phyloP scores from a whole-genome alignment of 92 coral and sea anemone genomes.

The Bergia puertoricense region DNA sequence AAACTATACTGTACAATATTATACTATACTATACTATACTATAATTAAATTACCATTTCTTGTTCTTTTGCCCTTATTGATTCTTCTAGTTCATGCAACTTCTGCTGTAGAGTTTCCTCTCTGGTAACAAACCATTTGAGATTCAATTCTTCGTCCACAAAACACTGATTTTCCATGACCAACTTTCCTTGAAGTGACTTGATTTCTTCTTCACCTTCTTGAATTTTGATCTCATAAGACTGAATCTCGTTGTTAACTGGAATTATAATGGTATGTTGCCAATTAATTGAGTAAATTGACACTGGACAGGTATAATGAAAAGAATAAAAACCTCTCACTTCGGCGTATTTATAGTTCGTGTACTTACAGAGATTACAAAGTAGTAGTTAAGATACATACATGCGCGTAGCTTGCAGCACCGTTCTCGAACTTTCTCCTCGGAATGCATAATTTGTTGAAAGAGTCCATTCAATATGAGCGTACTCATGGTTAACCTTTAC shows the following conservation, averaged over 20 bases:
- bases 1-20: too few relatives aligned
- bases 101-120: conserved; percentile 55
- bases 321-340: background rate
- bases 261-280: background rate
- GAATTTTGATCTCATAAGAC: conserved; percentile 56
- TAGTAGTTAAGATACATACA: conserved; percentile 50
- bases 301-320: background rate
- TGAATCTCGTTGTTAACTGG: conserved; percentile 85
- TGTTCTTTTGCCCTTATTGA: conserved; percentile 36
- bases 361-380: conserved; percentile 19
- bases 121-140: conserved; percentile 80
- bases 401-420: conserved; percentile 77
- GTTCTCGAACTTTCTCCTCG: conserved; percentile 86
- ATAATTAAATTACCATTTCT: conserved; percentile 52
- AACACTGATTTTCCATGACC: conserved; percentile 76
- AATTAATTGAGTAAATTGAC: background rate
- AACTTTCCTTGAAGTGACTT: conserved; percentile 79
- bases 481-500: conserved; percentile 53
- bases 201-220: conserved; percentile 78
- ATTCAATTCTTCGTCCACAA: conserved; percentile 88
- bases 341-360: background rate
- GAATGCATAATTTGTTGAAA: conserved; percentile 93
- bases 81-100: conserved; percentile 59
- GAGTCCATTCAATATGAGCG: conserved; percentile 66
- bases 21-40: too few relatives aligned